Base-by-base conservation (phyloP, 2,797 vertebrate genomes). In the Sebastes nivosus region DNA sequence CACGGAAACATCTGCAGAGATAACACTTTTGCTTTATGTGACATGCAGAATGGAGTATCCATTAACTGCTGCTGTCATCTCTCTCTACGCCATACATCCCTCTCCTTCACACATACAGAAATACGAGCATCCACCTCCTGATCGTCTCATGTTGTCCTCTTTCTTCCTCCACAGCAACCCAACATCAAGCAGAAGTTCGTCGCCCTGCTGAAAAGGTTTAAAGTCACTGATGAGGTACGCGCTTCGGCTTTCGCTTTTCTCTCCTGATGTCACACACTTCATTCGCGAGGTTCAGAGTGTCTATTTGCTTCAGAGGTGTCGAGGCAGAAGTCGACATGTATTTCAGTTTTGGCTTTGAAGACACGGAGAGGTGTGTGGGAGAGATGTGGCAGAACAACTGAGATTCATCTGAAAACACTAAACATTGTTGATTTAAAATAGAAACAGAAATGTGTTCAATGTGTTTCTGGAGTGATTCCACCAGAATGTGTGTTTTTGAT, bases 101-200 rank as follows among this genome's bases (percentile, higher is more conserved):
- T 5, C 14, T 13, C 34, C 3, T 12, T 20, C 66, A 29, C 6
- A 18, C 72, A 66, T n/a, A 42, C 1, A 22, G 58, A 10, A 2
- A 67, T 22, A 67, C 58, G 29, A 75, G 22, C 42, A 55, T 60
- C 25, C 46, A 27, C 69, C n/a, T 74, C 11, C 65, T 61, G 6
- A 10, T 7, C 18, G 14, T 58, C 69, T 89, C 25, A 63, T 10
- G 4, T 38, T 50, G 20, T 67, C 25, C 27, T 66, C 29, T 58
- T 46, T 54, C 55, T 68, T 54, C 74, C 70, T 80, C 70, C 52
- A 7, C 88, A 95, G 95, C 98, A 99, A 96, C 98, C 98, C 57
- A 99, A 99, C 95, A 99, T 99, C 94, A 99, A 99, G 90, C 98
- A 99, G 96, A 99, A 99, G 93, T 98, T 99, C 83, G 98, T 99